Conservation (phyloP, 2,797 vertebrate species). For the Leptatherina wallacei region DNA sequence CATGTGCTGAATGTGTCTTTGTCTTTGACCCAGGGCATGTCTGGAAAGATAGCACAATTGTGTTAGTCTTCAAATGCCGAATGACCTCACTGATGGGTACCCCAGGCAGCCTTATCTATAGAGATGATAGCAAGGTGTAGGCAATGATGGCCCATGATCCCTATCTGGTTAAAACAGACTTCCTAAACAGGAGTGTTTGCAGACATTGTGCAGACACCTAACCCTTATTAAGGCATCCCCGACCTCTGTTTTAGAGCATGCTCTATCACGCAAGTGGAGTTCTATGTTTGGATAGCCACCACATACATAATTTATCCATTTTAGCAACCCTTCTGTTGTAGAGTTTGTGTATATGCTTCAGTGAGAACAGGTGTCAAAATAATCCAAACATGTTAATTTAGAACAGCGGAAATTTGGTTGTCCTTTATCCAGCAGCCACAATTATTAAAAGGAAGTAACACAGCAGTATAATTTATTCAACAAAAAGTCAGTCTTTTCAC, state of each 20-base stretch:
- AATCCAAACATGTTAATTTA: constrained; percentile 33
- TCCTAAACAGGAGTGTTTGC: constrained; percentile 60
- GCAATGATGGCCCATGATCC: constrained; percentile 55
- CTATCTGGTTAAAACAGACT: constrained; percentile 60
- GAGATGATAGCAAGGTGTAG: constrained; percentile 62
- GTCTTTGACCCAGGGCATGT: constrained; percentile 33
- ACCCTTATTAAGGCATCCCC: constrained; percentile 62
- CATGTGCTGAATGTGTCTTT: constrained; percentile 41
- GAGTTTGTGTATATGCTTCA: constrained; percentile 16
- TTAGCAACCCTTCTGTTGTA: constrained; percentile 27
- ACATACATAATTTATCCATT: constrained; percentile 53
- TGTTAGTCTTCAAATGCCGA: constrained; percentile 17
- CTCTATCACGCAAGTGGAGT: constrained; percentile 33
- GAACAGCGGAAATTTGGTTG: not conserved
- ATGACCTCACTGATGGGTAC: constrained; percentile 35
- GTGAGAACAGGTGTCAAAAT: constrained; percentile 43
- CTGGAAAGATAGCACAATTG: constrained; percentile 36
- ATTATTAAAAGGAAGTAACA: constrained; percentile 14
- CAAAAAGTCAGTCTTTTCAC: constrained; percentile 11
- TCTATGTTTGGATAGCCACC: constrained; percentile 62
- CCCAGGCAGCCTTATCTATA: constrained; percentile 46
- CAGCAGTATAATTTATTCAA: constrained; percentile 24
- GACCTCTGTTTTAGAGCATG: constrained; percentile 26
- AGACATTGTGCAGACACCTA: constrained; percentile 54
- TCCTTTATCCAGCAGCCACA: not conserved